These are phyloP conservation scores for Colletes gigas DNA, from an alignment of 1,140 invertebrate species.

Conservation along the genomic window DNA sequence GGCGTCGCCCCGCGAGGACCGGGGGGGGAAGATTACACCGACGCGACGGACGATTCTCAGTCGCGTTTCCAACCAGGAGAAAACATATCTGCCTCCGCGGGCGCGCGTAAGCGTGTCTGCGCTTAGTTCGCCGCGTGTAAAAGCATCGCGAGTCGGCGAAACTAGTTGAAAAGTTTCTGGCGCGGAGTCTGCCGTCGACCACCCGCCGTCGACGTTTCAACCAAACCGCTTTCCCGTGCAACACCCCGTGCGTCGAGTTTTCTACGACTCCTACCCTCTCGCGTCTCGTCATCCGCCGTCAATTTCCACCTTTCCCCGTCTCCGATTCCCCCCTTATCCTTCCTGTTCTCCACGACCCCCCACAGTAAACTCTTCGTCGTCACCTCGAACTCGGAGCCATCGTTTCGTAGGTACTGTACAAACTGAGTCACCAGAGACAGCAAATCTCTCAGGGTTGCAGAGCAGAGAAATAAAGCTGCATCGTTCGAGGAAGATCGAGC, in stretches of 20 bases:
- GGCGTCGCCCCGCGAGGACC: neutral
- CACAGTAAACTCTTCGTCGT: too few species aligned
- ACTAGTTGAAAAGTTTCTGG: slow-evolving; percentile 55
- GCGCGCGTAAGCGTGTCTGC: slow-evolving; percentile 14
- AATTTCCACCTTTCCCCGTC: neutral
- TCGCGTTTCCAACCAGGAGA: neutral
- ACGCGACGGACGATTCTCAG: slow-evolving; percentile 36
- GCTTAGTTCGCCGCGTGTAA: neutral
- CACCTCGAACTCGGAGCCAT: too few species aligned
- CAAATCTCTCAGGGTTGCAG: too few species aligned
- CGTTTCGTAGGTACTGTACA: too few species aligned
- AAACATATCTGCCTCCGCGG: slow-evolving; percentile 6
- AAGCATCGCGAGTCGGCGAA: slow-evolving; percentile 25
- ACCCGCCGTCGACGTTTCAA: slow-evolving; percentile 41
- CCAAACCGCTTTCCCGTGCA: slow-evolving; percentile 53
- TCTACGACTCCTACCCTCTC: slow-evolving; percentile 22
- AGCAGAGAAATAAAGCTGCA: too few species aligned
- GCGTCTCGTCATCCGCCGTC: neutral
- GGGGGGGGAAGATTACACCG: slow-evolving; percentile 40
- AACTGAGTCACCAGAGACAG: too few species aligned
- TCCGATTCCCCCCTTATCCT: neutral
- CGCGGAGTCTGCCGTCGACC: neutral
- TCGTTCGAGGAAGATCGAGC: too few species aligned
- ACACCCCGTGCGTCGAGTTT: slow-evolving; percentile 53
- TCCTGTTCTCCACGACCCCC: too few species aligned